Evolutionary conservation across 2,888 invertebrate species (phyloP).

Genomic region (Eledona agricola): DNA sequence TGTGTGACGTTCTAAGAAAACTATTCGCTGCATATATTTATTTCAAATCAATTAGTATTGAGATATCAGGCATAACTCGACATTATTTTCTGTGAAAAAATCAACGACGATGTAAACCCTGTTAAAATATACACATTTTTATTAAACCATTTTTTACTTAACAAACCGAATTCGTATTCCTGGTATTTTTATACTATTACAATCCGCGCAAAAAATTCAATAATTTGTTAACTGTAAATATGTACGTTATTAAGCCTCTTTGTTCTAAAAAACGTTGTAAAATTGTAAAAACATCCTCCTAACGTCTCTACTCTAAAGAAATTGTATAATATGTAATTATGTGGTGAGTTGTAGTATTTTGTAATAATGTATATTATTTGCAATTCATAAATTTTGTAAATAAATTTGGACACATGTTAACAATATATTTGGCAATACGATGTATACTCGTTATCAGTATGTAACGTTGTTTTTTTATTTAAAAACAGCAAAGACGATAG

Average conservation of each 20-base stretch:
- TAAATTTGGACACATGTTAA: constrained; percentile 50
- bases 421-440: constrained; percentile 51
- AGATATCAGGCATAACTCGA: constrained; percentile 29
- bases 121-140: constrained; percentile 30
- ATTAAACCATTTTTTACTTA: constrained; percentile 12
- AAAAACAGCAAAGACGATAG: constrained; percentile 34
- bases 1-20: constrained; percentile 34
- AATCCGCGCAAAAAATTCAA: too few species aligned
- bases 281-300: constrained; percentile 32
- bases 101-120: constrained; percentile 22
- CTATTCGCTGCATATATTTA: constrained; percentile 23
- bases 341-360: constrained; percentile 58
- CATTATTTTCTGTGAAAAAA: constrained; percentile 13
- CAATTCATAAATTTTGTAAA: constrained; percentile 53
- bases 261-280: constrained; percentile 44
- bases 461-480: constrained; percentile 23
- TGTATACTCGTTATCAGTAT: constrained; percentile 36
- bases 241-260: constrained; percentile 35
- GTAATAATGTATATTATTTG: constrained; percentile 56
- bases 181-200: constrained; percentile 38
- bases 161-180: constrained; percentile 21
- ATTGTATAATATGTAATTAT: constrained; percentile 54
- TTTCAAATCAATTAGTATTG: constrained; percentile 24
- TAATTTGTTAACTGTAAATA: constrained; percentile 33
- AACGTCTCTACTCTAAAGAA: constrained; percentile 38